Evolutionary conservation across 2,113 vertebrate genomes (phyloP).

Genomic region (Cyanoramphus novaezelandiae): DNA sequence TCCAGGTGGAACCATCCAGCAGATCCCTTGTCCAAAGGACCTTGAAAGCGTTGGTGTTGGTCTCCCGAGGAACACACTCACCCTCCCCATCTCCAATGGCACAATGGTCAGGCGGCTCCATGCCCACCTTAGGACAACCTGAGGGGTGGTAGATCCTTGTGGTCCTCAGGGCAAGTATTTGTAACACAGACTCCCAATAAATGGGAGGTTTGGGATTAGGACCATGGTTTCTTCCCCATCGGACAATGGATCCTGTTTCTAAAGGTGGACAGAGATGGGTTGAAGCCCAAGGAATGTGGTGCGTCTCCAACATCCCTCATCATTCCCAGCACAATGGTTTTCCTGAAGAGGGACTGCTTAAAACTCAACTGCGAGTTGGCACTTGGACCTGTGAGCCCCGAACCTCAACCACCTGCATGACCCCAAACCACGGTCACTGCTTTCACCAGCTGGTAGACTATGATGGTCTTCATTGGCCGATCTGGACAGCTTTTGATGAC

Average conservation of each 20-base stretch:
- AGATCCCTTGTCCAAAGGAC: not conserved
- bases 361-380: not conserved
- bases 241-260: not conserved
- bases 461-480: rapidly evolving
- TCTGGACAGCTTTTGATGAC: not conserved
- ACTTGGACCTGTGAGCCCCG: not conserved
- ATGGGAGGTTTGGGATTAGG: not conserved
- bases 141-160: not conserved
- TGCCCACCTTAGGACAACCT: not conserved
- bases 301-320: not conserved
- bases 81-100: not conserved
- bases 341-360: not conserved
- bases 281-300: not conserved
- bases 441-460: not conserved
- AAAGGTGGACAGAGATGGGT: not conserved
- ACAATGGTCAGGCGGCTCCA: not conserved
- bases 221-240: not conserved
- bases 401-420: not conserved
- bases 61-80: not conserved
- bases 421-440: no score
- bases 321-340: not conserved
- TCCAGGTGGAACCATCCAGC: not conserved
- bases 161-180: not conserved
- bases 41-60: not conserved
- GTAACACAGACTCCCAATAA: not conserved